Conservation (phyloP, 1,140 invertebrate genomes). For the Meloidogyne floridensis region DNA sequence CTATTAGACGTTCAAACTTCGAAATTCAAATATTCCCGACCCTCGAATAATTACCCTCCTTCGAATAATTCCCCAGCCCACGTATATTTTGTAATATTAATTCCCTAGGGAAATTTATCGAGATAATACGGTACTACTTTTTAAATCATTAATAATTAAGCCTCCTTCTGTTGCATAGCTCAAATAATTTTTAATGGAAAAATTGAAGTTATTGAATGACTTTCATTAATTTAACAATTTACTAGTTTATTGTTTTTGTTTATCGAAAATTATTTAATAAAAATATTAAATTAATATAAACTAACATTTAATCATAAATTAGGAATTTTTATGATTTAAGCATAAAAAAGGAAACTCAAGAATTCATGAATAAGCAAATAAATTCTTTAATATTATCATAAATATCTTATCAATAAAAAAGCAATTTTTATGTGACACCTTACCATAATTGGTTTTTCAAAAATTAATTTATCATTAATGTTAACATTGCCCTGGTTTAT, state of each 20-base stretch:
- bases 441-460: no score
- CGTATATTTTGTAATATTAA: background rate
- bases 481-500: background rate
- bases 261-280: background rate
- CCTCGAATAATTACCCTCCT: no score
- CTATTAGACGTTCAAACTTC: no score
- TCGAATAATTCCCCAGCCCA: no score
- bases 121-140: no score
- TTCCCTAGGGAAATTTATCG: no score
- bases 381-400: background rate
- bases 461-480: no score
- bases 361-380: background rate
- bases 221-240: background rate
- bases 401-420: background rate
- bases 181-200: slow-evolving; percentile 38
- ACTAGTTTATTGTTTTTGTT: background rate
- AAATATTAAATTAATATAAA: no score
- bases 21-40: no score
- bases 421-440: background rate
- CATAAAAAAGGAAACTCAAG: background rate
- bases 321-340: no score
- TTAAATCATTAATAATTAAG: no score
- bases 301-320: no score
- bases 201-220: slow-evolving; percentile 12
- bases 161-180: background rate